Conservation (phyloP, 2,113 vertebrate species). For the Cebidichthys violaceus region DNA sequence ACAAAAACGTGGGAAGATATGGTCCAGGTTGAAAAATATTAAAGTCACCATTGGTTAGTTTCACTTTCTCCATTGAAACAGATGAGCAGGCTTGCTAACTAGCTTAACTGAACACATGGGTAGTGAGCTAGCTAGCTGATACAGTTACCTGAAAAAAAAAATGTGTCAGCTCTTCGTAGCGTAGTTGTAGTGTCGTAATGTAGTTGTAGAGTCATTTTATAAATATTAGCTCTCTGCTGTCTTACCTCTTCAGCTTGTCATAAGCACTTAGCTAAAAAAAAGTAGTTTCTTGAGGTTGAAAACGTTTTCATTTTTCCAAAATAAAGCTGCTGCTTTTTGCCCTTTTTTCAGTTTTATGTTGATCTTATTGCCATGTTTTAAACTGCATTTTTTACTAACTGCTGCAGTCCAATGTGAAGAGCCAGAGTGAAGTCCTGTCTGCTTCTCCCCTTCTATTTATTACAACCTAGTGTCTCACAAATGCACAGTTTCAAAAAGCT, state of each 20-base stretch:
- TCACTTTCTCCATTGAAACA: no score
- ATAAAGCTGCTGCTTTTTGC: background rate
- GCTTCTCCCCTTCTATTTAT: slow-evolving; percentile 15
- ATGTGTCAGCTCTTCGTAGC: no score
- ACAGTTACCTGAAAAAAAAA: no score
- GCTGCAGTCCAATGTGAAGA: background rate
- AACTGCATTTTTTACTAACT: slow-evolving; percentile 30
- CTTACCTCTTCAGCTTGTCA: background rate
- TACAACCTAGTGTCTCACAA: slow-evolving; percentile 4
- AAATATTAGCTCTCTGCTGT: no score
- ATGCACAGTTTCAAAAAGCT: slow-evolving; percentile 20
- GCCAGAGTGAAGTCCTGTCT: background rate
- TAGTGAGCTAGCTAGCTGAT: background rate
- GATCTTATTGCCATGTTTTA: background rate
- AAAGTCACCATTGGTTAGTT: no score
- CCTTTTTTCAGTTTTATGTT: background rate
- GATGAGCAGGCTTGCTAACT: background rate
- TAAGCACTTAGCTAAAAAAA: background rate
- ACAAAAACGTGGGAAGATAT: no score
- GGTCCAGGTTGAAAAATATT: no score
- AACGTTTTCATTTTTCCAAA: background rate
- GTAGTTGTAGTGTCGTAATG: no score
- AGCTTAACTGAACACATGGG: background rate
- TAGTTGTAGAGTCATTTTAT: no score
- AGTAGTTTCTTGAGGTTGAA: background rate